Percentiles rank a stretch among this genome's conserved stretches.
phyloP scores from a whole-genome alignment of 2,113 vertebrate genomes.

The Datnioides undecimradiatus region DNA sequence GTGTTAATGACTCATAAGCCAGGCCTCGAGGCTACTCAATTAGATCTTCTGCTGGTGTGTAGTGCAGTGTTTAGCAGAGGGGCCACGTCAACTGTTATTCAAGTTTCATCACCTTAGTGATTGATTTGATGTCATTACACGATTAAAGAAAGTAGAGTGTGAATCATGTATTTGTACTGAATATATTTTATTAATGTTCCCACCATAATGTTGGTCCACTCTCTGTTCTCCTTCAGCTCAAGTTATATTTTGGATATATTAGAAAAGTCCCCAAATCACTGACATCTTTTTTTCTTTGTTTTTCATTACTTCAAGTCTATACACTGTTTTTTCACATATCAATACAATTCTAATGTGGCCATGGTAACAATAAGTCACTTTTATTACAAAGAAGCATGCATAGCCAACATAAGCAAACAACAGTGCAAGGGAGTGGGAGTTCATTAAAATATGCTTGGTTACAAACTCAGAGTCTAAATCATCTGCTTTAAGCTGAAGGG shows the following conservation, averaged over 20 bases:
- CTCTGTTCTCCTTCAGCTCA: background rate
- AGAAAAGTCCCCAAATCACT: background rate
- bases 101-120: slow-evolving; percentile 50
- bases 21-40: slow-evolving; percentile 51
- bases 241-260: background rate
- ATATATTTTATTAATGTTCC: background rate
- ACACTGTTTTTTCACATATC: background rate
- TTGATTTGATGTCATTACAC: slow-evolving; percentile 33
- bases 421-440: slow-evolving; percentile 20
- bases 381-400: slow-evolving; percentile 19
- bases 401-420: slow-evolving; percentile 48
- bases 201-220: background rate
- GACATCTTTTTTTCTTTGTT: background rate
- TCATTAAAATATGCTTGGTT: slow-evolving; percentile 45
- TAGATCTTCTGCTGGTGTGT: slow-evolving; percentile 52
- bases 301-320: background rate
- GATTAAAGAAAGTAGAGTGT: slow-evolving; percentile 1
- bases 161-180: background rate
- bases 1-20: slow-evolving; percentile 78
- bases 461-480: slow-evolving; percentile 40
- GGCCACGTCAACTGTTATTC: slow-evolving; percentile 35
- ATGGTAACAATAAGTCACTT: slow-evolving; percentile 37
- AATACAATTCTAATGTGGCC: slow-evolving; percentile 8
- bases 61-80: slow-evolving; percentile 24
- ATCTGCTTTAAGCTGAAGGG: slow-evolving; percentile 31